phyloP scores from a whole-genome alignment of 2,797 vertebrate genomes.

The Gymnoscopelus microlampas region DNA sequence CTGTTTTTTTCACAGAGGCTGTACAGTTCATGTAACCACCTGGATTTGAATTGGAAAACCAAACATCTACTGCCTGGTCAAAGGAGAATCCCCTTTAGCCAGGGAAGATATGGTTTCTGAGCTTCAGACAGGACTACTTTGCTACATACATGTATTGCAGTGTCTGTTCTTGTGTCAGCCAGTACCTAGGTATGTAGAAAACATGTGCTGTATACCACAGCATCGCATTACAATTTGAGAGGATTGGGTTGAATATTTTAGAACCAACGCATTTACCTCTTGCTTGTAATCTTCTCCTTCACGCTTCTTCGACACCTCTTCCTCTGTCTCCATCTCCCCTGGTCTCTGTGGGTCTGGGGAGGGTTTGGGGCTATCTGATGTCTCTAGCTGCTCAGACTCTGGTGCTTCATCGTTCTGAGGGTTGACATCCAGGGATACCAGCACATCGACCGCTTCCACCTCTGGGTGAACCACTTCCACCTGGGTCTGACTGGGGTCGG shows the following conservation, averaged over 20 bases:
- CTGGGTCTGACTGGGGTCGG: not conserved
- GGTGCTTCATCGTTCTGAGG: not conserved
- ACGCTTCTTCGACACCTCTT: conserved; percentile 2
- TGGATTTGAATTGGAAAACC: no score
- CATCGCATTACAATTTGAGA: not conserved
- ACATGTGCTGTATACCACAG: not conserved
- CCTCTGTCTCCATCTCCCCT: not conserved
- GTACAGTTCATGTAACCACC: no score
- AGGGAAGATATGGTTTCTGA: no score
- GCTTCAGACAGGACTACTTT: no score
- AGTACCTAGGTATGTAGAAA: not conserved
- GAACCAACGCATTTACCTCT: conserved; percentile 54
- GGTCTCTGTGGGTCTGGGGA: not conserved
- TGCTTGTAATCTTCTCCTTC: conserved; percentile 20
- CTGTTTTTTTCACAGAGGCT: not conserved
- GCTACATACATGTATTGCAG: not conserved
- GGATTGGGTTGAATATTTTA: not conserved
- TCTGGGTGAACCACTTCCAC: not conserved
- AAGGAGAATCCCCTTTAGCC: no score
- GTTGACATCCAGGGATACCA: conserved; percentile 11
- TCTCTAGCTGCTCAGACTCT: conserved; percentile 19
- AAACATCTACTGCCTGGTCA: no score
- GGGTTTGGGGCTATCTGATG: conserved; percentile 8
- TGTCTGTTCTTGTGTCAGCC: not conserved
- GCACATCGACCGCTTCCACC: not conserved